Evolutionary conservation across 2,797 vertebrate genomes (phyloP), one percentile per base, ranked within the genome.

Genomic region (Phrynocephalus guinanensis): DNA sequence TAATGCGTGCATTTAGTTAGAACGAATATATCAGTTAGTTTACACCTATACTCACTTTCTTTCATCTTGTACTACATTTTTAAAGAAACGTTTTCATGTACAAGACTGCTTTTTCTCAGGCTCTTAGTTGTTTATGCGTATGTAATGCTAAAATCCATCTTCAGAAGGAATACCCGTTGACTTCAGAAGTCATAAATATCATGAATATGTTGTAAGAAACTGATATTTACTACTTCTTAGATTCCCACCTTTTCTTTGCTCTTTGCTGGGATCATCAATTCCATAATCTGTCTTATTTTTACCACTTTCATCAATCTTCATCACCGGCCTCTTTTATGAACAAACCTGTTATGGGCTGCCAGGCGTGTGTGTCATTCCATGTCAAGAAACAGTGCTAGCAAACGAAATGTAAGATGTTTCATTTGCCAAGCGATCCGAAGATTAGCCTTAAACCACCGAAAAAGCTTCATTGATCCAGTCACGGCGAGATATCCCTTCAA

Each of bases 381-480:
- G 6, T 93, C 93, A 90, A 86, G 91, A 91, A 92, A 92, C 88
- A 89, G 90, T 90, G 88, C 92, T 79, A 88, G 91, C 89, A 95
- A 90, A 88, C 88, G 87, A 91, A 80, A 91, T 82, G 6, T 86
- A 86, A 93, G 89, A 89, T 75, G 90, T 94, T 91, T 93, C 90
- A 91, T 89, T 92, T 84, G 85, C 90, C 91, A 92, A 94, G 94
- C 93, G 92, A 92, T 91, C 44, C 0, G 91, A 93, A 94, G 90
- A 94, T 93, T 95, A 96, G 90, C 87, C 90, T 91, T 96, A 92
- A 95, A 93, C 92, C 92, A 92, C 86, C 89, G 86, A 91, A 90
- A 94, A 94, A 94, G 92, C 92, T 88, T 93, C 94, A 96, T 95
- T 93, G 95, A 96, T 96, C 94, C 85, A 90, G 86, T 85, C 93